Evolutionary conservation across 2,113 vertebrate species (phyloP).

Genomic region (Bagarius yarrelli): DNA sequence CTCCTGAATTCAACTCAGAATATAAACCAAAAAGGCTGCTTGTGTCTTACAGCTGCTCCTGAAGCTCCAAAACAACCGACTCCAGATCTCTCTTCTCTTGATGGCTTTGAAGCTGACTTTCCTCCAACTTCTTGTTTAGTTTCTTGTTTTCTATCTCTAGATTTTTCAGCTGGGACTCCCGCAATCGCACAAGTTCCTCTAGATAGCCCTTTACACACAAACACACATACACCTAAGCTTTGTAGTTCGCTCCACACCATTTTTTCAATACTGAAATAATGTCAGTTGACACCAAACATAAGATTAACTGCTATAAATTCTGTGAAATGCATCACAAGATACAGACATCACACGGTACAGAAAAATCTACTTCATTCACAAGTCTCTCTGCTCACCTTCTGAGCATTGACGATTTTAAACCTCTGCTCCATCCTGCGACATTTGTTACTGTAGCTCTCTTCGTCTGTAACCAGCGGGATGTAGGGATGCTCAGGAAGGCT

Average conservation of each 20-base stretch:
- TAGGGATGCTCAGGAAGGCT: slow-evolving; percentile 92
- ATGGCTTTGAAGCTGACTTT: slow-evolving; percentile 83
- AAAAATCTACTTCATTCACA: no score
- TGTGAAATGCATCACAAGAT: no score
- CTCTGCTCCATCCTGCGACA: slow-evolving; percentile 98
- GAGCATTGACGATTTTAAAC: slow-evolving; percentile 95
- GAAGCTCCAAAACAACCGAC: slow-evolving; percentile 89
- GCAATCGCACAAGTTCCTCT: slow-evolving; percentile 91
- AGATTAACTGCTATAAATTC: no score
- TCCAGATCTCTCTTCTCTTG: slow-evolving; percentile 95
- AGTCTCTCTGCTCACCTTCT: slow-evolving; percentile 77
- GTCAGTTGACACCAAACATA: no score
- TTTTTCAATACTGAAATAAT: background rate
- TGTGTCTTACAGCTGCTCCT: slow-evolving; percentile 88
- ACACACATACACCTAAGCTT: slow-evolving; percentile 4
- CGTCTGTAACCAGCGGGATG: slow-evolving; percentile 88
- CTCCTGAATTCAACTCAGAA: background rate
- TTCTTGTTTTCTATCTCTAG: slow-evolving; percentile 88
- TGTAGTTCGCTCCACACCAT: background rate
- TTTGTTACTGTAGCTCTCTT: slow-evolving; percentile 97
- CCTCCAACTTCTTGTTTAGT: slow-evolving; percentile 82
- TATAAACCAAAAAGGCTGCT: background rate
- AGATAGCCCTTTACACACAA: slow-evolving; percentile 81
- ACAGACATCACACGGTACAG: no score
- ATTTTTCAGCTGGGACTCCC: slow-evolving; percentile 95